Percentiles rank a stretch among this genome's conserved stretches.
Conservation (phyloP, 2,888 invertebrate species). For the Microplitis deprimator region DNA sequence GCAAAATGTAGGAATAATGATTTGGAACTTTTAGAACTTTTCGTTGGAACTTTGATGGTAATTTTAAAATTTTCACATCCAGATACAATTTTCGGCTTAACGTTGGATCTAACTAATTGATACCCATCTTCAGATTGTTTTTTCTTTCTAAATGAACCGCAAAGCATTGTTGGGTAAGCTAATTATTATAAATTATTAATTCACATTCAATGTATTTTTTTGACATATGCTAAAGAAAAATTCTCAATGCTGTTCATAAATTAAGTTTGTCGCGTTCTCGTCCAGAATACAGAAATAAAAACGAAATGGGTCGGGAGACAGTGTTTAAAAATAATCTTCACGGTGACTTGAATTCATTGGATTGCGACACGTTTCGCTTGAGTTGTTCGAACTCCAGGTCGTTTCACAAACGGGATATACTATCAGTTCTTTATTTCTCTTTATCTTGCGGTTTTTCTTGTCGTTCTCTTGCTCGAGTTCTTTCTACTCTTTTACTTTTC, state of each 20-base stretch:
- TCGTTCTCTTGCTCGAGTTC: constrained; percentile 49
- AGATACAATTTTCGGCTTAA: constrained; percentile 56
- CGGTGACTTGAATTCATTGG: constrained; percentile 39
- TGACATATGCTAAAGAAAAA: background rate
- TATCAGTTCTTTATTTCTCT: constrained; percentile 40
- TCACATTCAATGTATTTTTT: background rate
- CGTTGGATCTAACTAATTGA: constrained; percentile 60
- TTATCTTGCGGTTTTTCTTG: constrained; percentile 42
- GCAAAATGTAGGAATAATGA: constrained; percentile 46
- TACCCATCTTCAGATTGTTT: constrained; percentile 63
- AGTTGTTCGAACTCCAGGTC: constrained; percentile 31
- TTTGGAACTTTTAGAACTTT: constrained; percentile 44
- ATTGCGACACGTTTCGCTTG: constrained; percentile 35
- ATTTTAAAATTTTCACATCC: constrained; percentile 53
- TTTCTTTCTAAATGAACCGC: constrained; percentile 63
- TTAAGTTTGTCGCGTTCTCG: background rate
- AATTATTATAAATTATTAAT: no score
- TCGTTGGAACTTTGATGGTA: constrained; percentile 48
- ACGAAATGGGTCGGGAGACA: constrained; percentile 14
- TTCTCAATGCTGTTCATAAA: background rate
- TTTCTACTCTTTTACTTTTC: constrained; percentile 51
- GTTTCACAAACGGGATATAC: constrained; percentile 35
- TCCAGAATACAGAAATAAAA: background rate
- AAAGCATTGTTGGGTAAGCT: constrained; percentile 56
- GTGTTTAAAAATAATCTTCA: constrained; percentile 41